phyloP scores from a whole-genome alignment of 2,113 vertebrate species.

The Rattus rattus region DNA sequence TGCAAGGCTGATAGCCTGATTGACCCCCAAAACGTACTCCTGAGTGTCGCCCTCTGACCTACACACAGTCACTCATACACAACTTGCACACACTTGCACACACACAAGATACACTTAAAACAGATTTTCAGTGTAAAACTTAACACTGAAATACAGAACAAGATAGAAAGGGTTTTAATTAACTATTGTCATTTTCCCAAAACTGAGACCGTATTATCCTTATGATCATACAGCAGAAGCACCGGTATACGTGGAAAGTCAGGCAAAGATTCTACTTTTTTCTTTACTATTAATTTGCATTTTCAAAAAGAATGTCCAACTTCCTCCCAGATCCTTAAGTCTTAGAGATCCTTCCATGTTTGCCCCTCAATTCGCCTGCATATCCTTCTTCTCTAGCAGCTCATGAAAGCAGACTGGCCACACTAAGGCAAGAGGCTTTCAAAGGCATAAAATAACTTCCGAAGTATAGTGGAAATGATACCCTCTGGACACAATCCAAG shows the following conservation, averaged over 20 bases:
- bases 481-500: not conserved
- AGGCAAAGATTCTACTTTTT: not conserved
- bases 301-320: not conserved
- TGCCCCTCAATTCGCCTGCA: not conserved
- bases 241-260: not conserved
- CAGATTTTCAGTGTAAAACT: not conserved
- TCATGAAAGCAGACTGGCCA: not conserved
- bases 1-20: not conserved
- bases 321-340: not conserved
- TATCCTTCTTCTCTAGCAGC: not conserved
- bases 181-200: not conserved
- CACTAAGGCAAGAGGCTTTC: not conserved
- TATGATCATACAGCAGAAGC: not conserved
- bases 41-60: not conserved
- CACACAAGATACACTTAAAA: not conserved
- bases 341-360: not conserved
- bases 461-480: not conserved
- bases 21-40: not conserved
- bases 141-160: not conserved
- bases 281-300: not conserved
- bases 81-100: not conserved
- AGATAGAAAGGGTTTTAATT: not conserved
- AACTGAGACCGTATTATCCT: not conserved
- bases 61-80: not conserved
- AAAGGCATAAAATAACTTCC: constrained; percentile 25